These are phyloP conservation scores for Cyphomyrmex costatus DNA, from an alignment of 1,140 invertebrate genomes.

Conservation along the genomic window DNA sequence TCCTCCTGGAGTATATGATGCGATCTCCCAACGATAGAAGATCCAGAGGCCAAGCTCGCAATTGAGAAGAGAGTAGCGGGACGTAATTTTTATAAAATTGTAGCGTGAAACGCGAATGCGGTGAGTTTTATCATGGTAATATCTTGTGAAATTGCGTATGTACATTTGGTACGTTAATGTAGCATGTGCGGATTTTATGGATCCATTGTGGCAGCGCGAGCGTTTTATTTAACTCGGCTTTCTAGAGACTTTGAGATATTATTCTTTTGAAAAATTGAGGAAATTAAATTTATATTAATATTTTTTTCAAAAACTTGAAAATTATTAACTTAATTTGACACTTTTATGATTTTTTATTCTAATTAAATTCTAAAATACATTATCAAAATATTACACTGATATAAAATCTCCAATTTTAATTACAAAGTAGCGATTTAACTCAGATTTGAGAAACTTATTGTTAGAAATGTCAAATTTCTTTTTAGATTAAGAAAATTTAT, in stretches of 20 bases:
- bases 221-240: neutral
- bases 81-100: constrained; percentile 49
- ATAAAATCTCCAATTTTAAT: no score
- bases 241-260: neutral
- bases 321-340: neutral
- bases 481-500: no score
- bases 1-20: constrained; percentile 17
- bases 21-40: neutral
- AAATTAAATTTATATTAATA: constrained; percentile 13
- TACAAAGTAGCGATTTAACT: no score
- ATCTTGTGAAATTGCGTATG: constrained; percentile 52
- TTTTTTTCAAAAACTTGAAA: neutral
- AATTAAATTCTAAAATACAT: neutral
- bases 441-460: no score
- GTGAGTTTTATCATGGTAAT: constrained; percentile 49
- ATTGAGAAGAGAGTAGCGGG: constrained; percentile 18
- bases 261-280: neutral
- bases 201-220: neutral
- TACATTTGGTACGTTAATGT: constrained; percentile 15
- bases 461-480: no score
- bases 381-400: no score
- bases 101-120: constrained; percentile 32
- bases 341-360: neutral
- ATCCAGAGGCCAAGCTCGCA: constrained; percentile 46
- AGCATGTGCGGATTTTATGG: constrained; percentile 6